A percentile compares a stretch with the other conserved stretches of the same genome.
Conservation (phyloP, 2,797 vertebrate genomes). For the Scarus forsteni region DNA sequence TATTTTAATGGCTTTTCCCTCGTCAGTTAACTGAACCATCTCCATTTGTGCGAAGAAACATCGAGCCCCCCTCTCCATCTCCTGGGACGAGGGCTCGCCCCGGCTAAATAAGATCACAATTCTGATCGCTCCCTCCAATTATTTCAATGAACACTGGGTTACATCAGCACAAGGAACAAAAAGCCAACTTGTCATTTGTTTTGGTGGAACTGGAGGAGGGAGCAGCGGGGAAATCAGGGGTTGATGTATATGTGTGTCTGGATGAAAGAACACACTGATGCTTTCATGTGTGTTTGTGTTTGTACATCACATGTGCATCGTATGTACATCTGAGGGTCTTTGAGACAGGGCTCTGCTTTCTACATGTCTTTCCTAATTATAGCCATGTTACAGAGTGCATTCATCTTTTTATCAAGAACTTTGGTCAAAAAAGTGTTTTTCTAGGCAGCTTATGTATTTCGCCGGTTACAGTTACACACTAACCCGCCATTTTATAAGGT, state of each 20-base stretch:
- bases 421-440: not conserved
- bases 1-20: slow-evolving; percentile 16
- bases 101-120: slow-evolving; percentile 64
- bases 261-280: not conserved
- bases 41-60: slow-evolving; percentile 11
- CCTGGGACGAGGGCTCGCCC: slow-evolving; percentile 52
- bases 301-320: not conserved
- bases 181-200: slow-evolving; percentile 12
- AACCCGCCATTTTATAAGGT: too few relatives aligned
- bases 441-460: slow-evolving; percentile 5
- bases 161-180: slow-evolving; percentile 19
- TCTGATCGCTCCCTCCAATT: slow-evolving; percentile 60
- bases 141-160: slow-evolving; percentile 58
- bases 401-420: not conserved
- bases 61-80: slow-evolving; percentile 35
- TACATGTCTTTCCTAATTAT: not conserved
- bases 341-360: not conserved
- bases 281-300: not conserved
- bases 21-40: slow-evolving; percentile 27
- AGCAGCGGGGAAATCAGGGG: slow-evolving; percentile 14
- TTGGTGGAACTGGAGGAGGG: slow-evolving; percentile 8
- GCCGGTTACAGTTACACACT: not conserved
- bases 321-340: slow-evolving; percentile 1
- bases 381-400: not conserved
- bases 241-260: slow-evolving; percentile 2